Percentiles rank a stretch among this genome's conserved stretches.
These are phyloP conservation scores for Lepus timidus DNA, from an alignment of 2,113 vertebrate species.

Conservation along the genomic window DNA sequence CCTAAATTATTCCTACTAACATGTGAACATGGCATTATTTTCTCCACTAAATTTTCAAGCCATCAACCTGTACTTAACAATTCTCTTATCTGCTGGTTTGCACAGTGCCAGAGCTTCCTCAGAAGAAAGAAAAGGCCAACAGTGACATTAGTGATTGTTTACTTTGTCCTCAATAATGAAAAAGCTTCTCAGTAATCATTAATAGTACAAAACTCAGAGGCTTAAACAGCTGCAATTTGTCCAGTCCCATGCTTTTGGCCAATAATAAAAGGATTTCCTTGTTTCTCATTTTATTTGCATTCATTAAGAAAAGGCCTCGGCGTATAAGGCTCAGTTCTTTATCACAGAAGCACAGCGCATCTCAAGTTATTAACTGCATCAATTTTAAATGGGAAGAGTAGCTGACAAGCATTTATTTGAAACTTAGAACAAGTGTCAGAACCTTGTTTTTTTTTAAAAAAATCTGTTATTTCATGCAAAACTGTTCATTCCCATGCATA, in stretches of 20 bases:
- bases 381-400: background rate
- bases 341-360: constrained; percentile 4
- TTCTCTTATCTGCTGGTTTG: constrained; percentile 7
- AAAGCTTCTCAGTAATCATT: constrained; percentile 36
- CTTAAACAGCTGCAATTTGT: constrained; percentile 47
- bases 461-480: constrained; percentile 38
- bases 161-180: background rate
- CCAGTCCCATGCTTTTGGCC: constrained; percentile 45
- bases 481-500: background rate
- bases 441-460: background rate
- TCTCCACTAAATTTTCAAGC: background rate
- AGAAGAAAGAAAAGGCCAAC: background rate
- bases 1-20: background rate
- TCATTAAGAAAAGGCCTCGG: constrained; percentile 26
- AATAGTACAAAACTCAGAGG: constrained; percentile 46
- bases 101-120: background rate
- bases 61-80: background rate
- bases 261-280: constrained; percentile 56
- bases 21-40: background rate
- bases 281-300: constrained; percentile 44
- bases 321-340: background rate
- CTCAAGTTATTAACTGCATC: background rate
- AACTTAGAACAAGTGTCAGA: constrained; percentile 3
- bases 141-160: background rate
- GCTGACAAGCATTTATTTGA: constrained; percentile 46